phyloP scores from a whole-genome alignment of 2,888 invertebrate genomes.

The Carabus problematicus region DNA sequence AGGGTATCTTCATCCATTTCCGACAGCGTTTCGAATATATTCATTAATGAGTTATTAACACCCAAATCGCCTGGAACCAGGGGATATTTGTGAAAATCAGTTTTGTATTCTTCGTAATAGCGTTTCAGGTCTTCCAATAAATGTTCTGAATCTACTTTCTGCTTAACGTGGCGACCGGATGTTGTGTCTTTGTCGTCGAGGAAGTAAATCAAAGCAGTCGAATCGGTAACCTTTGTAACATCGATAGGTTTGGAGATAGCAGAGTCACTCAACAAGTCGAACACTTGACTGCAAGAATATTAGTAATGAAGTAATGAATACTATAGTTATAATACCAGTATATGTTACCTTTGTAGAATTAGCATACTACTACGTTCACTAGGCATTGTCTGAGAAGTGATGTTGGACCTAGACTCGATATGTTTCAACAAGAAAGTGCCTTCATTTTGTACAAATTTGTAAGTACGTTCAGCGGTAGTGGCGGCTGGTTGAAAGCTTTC shows the following conservation, averaged over 20 bases:
- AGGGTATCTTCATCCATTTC: not conserved
- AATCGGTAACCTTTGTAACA: slow-evolving; percentile 7
- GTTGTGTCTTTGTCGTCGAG: not conserved
- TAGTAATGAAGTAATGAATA: not conserved
- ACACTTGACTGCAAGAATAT: not conserved
- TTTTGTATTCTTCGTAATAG: not conserved
- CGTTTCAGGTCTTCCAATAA: not conserved
- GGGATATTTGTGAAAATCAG: not conserved
- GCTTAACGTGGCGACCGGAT: slow-evolving; percentile 3
- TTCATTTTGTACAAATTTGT: not conserved
- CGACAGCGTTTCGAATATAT: slow-evolving; percentile 1
- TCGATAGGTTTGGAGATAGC: slow-evolving; percentile 2
- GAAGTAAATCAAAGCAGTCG: slow-evolving; percentile 1
- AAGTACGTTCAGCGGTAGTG: not conserved
- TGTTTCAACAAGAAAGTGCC: not conserved
- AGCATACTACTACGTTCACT: not conserved
- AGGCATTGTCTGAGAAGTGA: not conserved
- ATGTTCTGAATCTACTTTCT: not conserved
- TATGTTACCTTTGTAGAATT: slow-evolving; percentile 5
- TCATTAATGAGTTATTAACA: slow-evolving; percentile 9
- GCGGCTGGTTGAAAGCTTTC: not conserved
- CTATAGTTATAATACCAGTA: slow-evolving; percentile 1
- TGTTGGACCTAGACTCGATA: slow-evolving; percentile 1
- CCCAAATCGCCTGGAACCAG: not conserved
- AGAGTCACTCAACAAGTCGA: not conserved